These are phyloP conservation scores for Triplophysa yarkandensis DNA, from an alignment of 2,797 vertebrate species.

Conservation along the genomic window DNA sequence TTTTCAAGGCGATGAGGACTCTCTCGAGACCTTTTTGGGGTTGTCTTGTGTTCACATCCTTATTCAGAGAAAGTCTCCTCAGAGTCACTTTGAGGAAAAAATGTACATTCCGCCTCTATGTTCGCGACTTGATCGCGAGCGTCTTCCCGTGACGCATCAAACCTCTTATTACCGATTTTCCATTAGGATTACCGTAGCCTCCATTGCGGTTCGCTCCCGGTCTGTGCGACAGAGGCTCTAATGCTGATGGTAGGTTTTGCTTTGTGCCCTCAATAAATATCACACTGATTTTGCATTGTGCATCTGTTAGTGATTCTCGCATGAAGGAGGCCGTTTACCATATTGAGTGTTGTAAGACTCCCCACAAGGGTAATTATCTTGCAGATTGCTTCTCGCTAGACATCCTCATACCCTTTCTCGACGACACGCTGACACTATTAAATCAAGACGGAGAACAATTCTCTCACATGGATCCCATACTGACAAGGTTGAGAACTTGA, in stretches of 20 bases:
- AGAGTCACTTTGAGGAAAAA: slow-evolving; percentile 1
- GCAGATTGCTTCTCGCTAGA: slow-evolving; percentile 51
- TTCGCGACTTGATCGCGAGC: not conserved
- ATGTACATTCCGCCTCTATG: not conserved
- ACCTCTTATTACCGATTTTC: slow-evolving; percentile 7
- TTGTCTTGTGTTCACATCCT: not conserved
- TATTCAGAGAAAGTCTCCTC: slow-evolving; percentile 2
- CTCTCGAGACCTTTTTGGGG: not conserved
- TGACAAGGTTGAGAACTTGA: slow-evolving; percentile 46
- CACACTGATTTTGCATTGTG: slow-evolving; percentile 37
- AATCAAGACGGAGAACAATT: slow-evolving; percentile 50
- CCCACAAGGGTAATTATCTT: slow-evolving; percentile 55
- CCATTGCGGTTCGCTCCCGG: not conserved
- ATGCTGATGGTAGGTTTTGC: slow-evolving; percentile 27
- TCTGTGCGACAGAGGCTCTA: not conserved
- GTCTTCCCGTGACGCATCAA: not conserved
- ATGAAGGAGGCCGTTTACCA: slow-evolving; percentile 34
- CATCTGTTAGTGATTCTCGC: slow-evolving; percentile 24
- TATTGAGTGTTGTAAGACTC: slow-evolving; percentile 51
- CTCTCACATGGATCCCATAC: slow-evolving; percentile 39
- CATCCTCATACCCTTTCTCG: slow-evolving; percentile 38
- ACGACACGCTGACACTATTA: slow-evolving; percentile 52
- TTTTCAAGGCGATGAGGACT: slow-evolving; percentile 6
- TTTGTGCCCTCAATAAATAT: slow-evolving; percentile 27
- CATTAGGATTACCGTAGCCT: slow-evolving; percentile 1